These are phyloP conservation scores for Pollicipes pollicipes DNA, from an alignment of 1,140 invertebrate species.

Conservation along the genomic window DNA sequence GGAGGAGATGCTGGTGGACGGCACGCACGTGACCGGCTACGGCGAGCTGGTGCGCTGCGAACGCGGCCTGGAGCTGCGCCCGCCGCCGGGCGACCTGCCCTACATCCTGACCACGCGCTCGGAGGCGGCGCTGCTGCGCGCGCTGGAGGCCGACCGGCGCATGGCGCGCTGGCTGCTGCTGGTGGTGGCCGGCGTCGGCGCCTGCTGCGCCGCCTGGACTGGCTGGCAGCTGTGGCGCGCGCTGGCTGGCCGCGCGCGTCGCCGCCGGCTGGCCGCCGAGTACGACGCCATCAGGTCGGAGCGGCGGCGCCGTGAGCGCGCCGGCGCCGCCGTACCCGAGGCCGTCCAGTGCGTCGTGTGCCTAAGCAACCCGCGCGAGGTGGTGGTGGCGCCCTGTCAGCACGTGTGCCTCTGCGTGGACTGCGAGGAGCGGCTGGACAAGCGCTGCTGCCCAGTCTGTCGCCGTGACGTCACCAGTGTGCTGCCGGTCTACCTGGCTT, in stretches of 20 bases:
- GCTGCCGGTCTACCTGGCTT: background rate
- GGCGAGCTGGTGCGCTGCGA: background rate
- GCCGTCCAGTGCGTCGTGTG: background rate
- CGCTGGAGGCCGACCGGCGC: background rate
- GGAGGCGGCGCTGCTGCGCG: background rate
- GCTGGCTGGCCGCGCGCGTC: background rate
- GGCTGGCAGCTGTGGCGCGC: background rate
- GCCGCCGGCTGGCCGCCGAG: background rate
- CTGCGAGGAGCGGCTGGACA: background rate
- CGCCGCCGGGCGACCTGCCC: background rate
- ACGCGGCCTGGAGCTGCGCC: background rate
- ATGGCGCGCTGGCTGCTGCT: background rate
- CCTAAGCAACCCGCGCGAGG: slow-evolving; percentile 3
- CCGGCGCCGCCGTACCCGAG: background rate
- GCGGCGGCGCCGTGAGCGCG: background rate
- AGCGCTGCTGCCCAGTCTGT: background rate
- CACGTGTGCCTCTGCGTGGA: background rate
- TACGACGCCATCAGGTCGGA: background rate
- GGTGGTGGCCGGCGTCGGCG: background rate
- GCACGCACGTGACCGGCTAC: background rate
- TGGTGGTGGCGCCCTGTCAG: slow-evolving; percentile 1
- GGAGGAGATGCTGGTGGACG: background rate
- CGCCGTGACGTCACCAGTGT: background rate
- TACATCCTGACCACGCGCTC: background rate
- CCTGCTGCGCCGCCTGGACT: background rate